Base-by-base conservation (phyloP, 2,888 invertebrate genomes). In the Drosophila imparisetae region DNA sequence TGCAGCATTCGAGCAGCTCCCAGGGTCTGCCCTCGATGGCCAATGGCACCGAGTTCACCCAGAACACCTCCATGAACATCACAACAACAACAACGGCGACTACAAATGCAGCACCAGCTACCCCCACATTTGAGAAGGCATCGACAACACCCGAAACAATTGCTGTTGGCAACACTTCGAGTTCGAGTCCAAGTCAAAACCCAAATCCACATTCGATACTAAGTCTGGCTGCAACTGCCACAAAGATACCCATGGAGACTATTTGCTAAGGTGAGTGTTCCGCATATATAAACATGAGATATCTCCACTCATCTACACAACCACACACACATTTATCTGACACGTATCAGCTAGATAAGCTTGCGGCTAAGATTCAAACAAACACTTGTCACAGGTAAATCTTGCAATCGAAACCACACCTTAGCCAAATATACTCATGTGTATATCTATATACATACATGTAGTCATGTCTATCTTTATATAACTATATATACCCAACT, bases 11-110 rank as follows among this genome's bases (percentile, higher is more conserved):
- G 68, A 95, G 95, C 66, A 96, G 95, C 81, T 96, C 96, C 71
- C 96, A 97, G 93, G 97, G 96, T 70, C 94, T 96, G 93, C 97
- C 97, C 64, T 97, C 97, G 42, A 95, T 96, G 94, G 96, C 86
- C 45, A 84, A 88, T 54, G 91, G 91, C 59, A 91, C 88, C 2
- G 91, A 91, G 64, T 79, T 88, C 42, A 92, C 91, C 10, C 91
- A 91, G 40, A 92, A 91, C 52, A 92, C 90, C 27, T 88, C 89
- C 11, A 81, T 92, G 71, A 85, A 85, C 32, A 75, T 78, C 36
- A 78, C 84, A 5, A 78, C 83, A 8, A 62, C 81, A 36, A 77
- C 68, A 48, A 74, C 83, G 18, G 60, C 81, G 34, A 79, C 67
- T 40, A 75, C 82, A 57, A 80, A 32, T 68, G 64, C 34, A 49